Evolutionary conservation across 30 jellyfish, hydroid and myxozoan species (phyloP).

Genomic region (Hydra vulgaris): DNA sequence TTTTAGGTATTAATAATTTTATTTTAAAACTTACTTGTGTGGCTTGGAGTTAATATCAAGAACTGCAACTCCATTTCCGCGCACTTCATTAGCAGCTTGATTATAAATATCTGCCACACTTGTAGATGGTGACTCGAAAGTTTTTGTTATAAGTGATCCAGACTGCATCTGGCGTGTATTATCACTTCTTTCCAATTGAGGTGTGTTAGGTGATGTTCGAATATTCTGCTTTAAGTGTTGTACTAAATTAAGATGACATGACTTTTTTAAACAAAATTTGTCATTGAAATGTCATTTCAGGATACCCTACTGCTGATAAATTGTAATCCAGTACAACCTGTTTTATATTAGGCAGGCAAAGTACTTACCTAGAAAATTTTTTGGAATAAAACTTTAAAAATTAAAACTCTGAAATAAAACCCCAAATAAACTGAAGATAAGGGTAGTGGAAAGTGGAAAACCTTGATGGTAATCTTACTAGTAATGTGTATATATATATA

Average conservation of each 20-base stretch:
- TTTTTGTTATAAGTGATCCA: slow-evolving; percentile 18
- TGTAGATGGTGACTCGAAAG: slow-evolving; percentile 65
- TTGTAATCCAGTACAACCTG: too few relatives aligned
- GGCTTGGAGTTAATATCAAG: not conserved
- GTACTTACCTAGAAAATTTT: too few relatives aligned
- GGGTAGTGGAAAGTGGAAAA: too few relatives aligned
- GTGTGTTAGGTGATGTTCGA: slow-evolving; percentile 69
- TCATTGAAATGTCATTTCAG: too few relatives aligned
- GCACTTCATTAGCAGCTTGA: slow-evolving; percentile 31
- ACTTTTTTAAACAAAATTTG: not conserved
- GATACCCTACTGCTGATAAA: too few relatives aligned
- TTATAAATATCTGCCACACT: slow-evolving; percentile 69
- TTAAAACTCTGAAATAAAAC: too few relatives aligned
- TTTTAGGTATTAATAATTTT: too few relatives aligned
- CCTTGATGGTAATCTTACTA: too few relatives aligned
- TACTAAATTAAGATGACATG: slow-evolving; percentile 17
- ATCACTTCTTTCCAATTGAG: slow-evolving; percentile 61
- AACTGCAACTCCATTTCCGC: slow-evolving; percentile 16
- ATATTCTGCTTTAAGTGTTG: slow-evolving; percentile 40
- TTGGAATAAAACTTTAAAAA: too few relatives aligned
- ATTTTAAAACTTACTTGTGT: not conserved
- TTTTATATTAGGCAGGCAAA: too few relatives aligned
- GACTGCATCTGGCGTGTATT: slow-evolving; percentile 37
- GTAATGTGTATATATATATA: too few relatives aligned
- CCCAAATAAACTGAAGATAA: too few relatives aligned